Conservation (phyloP, 2,113 vertebrate species). For the Tragulus kanchil region DNA sequence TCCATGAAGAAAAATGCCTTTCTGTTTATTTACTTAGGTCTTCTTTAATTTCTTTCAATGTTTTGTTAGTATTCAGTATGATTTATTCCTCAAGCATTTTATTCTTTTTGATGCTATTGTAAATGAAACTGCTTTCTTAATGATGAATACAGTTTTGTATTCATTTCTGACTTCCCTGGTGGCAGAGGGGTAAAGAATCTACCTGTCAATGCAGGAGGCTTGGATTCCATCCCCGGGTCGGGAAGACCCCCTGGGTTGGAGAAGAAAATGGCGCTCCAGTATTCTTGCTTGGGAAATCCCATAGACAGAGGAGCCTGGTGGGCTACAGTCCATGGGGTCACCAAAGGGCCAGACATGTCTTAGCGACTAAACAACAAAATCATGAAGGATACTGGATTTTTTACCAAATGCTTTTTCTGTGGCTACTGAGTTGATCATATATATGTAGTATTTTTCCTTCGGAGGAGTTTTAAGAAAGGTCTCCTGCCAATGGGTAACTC, state of each 20-base stretch:
- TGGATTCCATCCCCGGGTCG: not conserved
- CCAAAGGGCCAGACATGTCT: not conserved
- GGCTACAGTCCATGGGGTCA: not conserved
- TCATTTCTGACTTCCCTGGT: not conserved
- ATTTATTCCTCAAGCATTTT: not conserved
- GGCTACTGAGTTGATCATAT: not conserved
- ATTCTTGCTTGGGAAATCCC: not conserved
- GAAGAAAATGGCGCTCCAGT: not conserved
- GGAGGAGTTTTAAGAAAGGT: not conserved
- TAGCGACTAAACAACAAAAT: not conserved
- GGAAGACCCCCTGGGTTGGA: not conserved
- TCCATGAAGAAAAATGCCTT: not conserved
- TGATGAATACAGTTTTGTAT: not conserved
- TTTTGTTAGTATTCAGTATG: not conserved
- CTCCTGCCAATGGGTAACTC: not conserved
- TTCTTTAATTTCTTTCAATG: not conserved
- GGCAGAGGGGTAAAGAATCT: not conserved
- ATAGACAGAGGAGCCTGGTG: not conserved
- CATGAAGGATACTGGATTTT: not conserved
- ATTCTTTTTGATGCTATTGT: not conserved
- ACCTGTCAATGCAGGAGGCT: not conserved
- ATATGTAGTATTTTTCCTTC: not conserved
- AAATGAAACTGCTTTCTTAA: not conserved
- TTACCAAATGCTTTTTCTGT: not conserved
- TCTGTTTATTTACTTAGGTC: not conserved